A percentile compares a stretch with the other conserved stretches of the same genome.
Evolutionary conservation across 2,113 vertebrate species (phyloP).

Genomic region (Paracanthobrama guichenoti): DNA sequence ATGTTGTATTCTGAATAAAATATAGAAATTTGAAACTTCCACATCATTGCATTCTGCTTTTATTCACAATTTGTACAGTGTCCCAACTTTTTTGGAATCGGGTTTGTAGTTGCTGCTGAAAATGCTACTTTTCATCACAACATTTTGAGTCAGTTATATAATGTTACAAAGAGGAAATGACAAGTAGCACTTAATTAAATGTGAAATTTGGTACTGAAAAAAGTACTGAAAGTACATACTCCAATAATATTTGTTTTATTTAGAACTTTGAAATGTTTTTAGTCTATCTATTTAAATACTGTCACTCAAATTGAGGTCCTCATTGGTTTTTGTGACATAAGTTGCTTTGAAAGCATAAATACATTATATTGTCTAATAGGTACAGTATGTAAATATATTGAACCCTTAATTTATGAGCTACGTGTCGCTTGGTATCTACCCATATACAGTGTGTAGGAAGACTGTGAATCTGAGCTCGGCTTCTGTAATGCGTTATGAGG

Average conservation of each 20-base stretch:
- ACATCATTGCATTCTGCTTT: no score
- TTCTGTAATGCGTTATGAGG: slow-evolving; percentile 13
- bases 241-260: no score
- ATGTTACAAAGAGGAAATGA: no score
- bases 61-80: no score
- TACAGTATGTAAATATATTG: not conserved
- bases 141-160: not conserved
- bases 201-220: no score
- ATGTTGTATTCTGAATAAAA: no score
- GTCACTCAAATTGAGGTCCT: not conserved
- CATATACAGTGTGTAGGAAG: not conserved
- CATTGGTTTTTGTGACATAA: not conserved
- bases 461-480: not conserved
- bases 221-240: no score
- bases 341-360: not conserved
- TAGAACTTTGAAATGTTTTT: no score
- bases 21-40: no score
- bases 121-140: not conserved
- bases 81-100: no score
- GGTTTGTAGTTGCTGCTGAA: not conserved
- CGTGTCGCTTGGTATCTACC: no score
- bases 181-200: no score
- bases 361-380: not conserved
- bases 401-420: not conserved
- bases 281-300: not conserved